A percentile compares a stretch with the other conserved stretches of the same genome.
Evolutionary conservation across 2,113 vertebrate species (phyloP).

Genomic region (Litocranius walleri): DNA sequence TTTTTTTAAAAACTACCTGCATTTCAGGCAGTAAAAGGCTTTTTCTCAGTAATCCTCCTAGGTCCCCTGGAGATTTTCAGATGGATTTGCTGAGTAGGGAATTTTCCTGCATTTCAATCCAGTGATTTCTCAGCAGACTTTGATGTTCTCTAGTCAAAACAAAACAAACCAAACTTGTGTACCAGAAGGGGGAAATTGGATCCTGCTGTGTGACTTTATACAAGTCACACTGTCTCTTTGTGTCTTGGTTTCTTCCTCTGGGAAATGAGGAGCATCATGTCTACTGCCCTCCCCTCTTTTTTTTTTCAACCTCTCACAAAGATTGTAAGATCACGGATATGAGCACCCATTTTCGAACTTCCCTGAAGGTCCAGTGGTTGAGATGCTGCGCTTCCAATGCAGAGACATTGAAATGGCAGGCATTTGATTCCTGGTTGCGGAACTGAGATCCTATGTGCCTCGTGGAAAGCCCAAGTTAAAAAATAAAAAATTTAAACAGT

Average conservation of each 20-base stretch:
- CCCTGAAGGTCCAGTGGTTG: neutral
- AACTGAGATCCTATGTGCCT: neutral
- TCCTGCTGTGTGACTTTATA: neutral
- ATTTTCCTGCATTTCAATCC: slow-evolving; percentile 20
- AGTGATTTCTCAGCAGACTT: slow-evolving; percentile 33
- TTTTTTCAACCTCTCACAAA: neutral
- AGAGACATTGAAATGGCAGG: neutral
- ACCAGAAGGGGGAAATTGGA: neutral
- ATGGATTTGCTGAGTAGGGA: slow-evolving; percentile 37
- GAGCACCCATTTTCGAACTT: neutral
- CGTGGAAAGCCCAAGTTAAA: neutral
- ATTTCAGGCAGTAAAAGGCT: neutral
- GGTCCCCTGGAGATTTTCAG: neutral
- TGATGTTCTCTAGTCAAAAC: slow-evolving; percentile 24
- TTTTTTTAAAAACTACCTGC: neutral
- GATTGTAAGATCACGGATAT: neutral
- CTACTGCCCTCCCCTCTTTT: rapidly evolving
- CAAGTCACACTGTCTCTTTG: slow-evolving; percentile 21
- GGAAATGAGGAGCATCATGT: neutral
- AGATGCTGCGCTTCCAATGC: neutral
- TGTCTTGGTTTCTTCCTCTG: neutral
- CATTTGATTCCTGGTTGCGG: neutral
- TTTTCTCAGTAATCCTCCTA: neutral
- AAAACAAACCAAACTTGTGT: neutral
- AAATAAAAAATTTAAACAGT: neutral